Conservation (phyloP, 2,888 invertebrate species). For the Cheilosia pagana region DNA sequence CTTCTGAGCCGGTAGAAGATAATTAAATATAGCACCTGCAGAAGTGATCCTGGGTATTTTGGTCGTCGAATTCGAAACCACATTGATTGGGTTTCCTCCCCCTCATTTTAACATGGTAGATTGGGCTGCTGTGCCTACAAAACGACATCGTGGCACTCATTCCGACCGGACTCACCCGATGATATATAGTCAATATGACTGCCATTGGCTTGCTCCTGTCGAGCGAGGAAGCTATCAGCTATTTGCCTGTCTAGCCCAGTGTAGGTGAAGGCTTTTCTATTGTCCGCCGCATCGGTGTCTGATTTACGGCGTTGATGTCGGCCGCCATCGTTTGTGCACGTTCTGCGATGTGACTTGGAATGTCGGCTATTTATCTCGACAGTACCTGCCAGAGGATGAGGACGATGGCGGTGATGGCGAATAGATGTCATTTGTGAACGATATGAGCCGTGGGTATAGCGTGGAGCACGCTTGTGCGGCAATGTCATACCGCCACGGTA, state of each 20-base stretch:
- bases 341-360: conserved; percentile 77
- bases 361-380: conserved; percentile 78
- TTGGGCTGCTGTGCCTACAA: conserved; percentile 77
- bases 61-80: conserved; percentile 59
- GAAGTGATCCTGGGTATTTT: conserved; percentile 58
- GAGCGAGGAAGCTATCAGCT: conserved; percentile 82
- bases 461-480: conserved; percentile 79
- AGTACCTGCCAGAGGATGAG: conserved; percentile 78
- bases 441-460: conserved; percentile 79
- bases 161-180: conserved; percentile 75
- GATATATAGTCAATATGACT: conserved; percentile 82
- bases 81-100: conserved; percentile 46
- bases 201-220: conserved; percentile 80
- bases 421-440: conserved; percentile 75
- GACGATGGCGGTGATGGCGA: conserved; percentile 48
- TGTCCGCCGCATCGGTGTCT: conserved; percentile 81
- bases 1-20: conserved; percentile 45
- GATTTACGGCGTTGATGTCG: conserved; percentile 82
- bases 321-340: conserved; percentile 75
- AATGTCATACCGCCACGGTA: conserved; percentile 80
- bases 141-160: conserved; percentile 80
- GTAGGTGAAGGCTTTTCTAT: conserved; percentile 81
- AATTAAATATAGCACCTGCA: conserved; percentile 70
- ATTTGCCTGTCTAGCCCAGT: conserved; percentile 82
- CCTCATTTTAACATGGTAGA: conserved; percentile 16